Conservation (phyloP, 2,797 vertebrate genomes). For the Tragelaphus oryx region DNA sequence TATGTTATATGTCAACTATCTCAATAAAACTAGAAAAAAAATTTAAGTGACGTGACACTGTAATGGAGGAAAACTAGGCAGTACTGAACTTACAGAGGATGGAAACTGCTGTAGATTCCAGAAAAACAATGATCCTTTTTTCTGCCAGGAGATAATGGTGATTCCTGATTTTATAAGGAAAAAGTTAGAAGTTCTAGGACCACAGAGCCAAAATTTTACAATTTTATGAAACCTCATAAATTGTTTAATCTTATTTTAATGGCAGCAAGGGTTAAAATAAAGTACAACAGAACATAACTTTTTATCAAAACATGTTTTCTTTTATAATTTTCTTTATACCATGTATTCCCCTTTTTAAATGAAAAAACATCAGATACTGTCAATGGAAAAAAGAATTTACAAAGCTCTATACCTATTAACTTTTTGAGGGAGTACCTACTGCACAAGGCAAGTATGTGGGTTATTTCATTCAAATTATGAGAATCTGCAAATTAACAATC, state of each 20-base stretch:
- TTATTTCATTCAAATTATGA: conserved; percentile 15
- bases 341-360: not conserved
- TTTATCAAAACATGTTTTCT: conserved; percentile 34
- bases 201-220: not conserved
- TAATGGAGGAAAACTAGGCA: not conserved
- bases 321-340: conserved; percentile 28
- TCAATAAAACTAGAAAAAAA: not conserved
- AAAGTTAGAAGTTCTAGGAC: not conserved
- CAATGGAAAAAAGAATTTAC: conserved; percentile 25
- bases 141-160: not conserved
- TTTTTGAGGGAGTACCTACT: not conserved
- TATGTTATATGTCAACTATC: not conserved
- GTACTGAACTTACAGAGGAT: not conserved
- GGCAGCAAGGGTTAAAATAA: conserved; percentile 12
- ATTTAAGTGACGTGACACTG: not conserved
- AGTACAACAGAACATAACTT: not conserved
- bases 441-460: not conserved
- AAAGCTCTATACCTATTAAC: conserved; percentile 42
- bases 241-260: not conserved
- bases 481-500: not conserved
- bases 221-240: not conserved
- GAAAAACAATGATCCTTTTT: not conserved
- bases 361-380: conserved; percentile 4
- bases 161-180: not conserved
- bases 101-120: not conserved